A percentile compares a stretch with the other conserved stretches of the same genome.
Conservation (phyloP, 2,888 invertebrate species). For the Arge pagana region DNA sequence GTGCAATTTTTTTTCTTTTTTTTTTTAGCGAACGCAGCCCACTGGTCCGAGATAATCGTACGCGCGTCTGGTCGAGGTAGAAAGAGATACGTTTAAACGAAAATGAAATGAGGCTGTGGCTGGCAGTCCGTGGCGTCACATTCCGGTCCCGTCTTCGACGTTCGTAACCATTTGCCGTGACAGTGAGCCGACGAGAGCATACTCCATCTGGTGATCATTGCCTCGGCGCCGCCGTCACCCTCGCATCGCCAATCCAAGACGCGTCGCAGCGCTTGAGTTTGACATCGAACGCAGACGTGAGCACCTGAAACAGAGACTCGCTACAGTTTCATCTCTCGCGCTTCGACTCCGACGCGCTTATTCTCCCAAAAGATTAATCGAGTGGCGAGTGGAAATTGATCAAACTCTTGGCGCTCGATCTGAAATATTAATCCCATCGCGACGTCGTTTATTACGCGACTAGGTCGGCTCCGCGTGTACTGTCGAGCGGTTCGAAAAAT, state of each 20-base stretch:
- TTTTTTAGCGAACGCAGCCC: neutral
- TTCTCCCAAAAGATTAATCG: no score
- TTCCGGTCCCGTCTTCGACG: constrained; percentile 53
- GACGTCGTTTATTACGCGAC: no score
- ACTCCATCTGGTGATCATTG: constrained; percentile 75
- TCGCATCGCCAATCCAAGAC: constrained; percentile 79
- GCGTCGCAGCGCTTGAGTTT: constrained; percentile 78
- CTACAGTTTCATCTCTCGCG: no score
- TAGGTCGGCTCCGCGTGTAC: no score
- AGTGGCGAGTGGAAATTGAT: no score
- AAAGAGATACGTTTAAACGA: constrained; percentile 37
- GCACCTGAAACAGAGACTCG: constrained; percentile 64
- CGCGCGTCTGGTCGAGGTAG: no score
- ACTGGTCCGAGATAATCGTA: no score
- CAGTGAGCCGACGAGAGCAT: constrained; percentile 85
- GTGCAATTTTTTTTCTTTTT: neutral
- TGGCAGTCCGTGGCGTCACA: constrained; percentile 46
- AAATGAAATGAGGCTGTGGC: constrained; percentile 47
- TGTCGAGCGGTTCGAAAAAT: no score
- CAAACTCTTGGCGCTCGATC: no score
- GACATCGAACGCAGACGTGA: constrained; percentile 80
- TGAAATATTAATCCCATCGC: no score
- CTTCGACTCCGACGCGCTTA: no score
- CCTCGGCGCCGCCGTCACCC: constrained; percentile 72
- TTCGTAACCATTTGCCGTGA: constrained; percentile 84